Evolutionary conservation across 2,888 invertebrate species (phyloP).

Genomic region (Esperia sulphurella): DNA sequence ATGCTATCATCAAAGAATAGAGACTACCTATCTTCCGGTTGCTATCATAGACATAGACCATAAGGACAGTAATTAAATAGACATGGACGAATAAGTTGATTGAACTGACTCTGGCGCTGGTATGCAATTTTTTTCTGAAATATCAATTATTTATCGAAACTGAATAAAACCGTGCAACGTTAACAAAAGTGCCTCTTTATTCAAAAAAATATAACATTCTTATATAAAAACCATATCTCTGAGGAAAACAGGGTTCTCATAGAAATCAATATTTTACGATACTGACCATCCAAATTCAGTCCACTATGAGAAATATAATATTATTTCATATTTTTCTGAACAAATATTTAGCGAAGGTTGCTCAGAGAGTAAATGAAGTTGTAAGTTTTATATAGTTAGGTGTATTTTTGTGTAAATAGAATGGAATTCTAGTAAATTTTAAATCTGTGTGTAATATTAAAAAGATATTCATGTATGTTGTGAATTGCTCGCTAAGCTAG

Average conservation of each 20-base stretch:
- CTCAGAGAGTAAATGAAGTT: conserved; percentile 2
- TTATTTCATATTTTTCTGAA: background rate
- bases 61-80: conserved; percentile 9
- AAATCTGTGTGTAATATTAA: background rate
- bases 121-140: too few species aligned
- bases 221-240: conserved; percentile 48
- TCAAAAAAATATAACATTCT: conserved; percentile 24
- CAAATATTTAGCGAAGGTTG: background rate
- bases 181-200: conserved; percentile 33
- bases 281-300: conserved; percentile 3
- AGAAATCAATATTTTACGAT: conserved; percentile 2
- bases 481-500: background rate
- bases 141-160: background rate
- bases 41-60: conserved; percentile 9
- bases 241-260: conserved; percentile 56
- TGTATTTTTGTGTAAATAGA: conserved; percentile 1
- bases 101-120: too few species aligned
- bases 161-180: conserved; percentile 13
- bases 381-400: background rate
- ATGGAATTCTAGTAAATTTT: background rate
- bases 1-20: conserved; percentile 5
- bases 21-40: too few species aligned
- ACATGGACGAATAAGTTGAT: too few species aligned
- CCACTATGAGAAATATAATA: background rate
- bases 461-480: background rate